Percentiles rank a stretch among this genome's conserved stretches.
These are phyloP conservation scores for Lottia scabra DNA, from an alignment of 2,888 invertebrate genomes.

Conservation along the genomic window DNA sequence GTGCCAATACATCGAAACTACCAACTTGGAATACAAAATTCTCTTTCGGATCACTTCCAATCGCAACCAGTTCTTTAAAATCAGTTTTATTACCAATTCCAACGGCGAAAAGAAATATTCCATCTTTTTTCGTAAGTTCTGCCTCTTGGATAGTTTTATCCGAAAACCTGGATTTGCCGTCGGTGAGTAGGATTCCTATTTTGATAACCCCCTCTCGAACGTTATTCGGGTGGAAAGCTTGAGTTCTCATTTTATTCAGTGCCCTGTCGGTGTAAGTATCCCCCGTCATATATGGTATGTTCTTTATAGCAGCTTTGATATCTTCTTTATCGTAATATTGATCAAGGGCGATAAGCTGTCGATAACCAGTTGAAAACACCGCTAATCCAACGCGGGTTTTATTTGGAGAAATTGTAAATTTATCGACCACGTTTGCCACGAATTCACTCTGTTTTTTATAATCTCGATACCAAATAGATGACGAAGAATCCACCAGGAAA, in stretches of 20 bases:
- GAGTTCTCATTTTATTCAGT: conserved; percentile 15
- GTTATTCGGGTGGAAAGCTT: conserved; percentile 1
- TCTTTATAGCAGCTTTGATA: not conserved
- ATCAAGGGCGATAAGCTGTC: not conserved
- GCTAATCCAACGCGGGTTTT: not conserved
- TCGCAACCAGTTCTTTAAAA: conserved; percentile 45
- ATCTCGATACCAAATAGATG: not conserved
- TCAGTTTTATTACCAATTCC: conserved; percentile 46
- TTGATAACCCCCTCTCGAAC: conserved; percentile 28
- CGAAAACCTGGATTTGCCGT: conserved; percentile 40
- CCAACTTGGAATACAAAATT: conserved; percentile 42
- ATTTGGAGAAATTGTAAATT: not conserved
- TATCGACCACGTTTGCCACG: not conserved
- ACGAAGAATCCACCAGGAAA: not conserved
- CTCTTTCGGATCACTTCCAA: conserved; percentile 49
- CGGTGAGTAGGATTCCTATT: conserved; percentile 52
- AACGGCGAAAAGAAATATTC: conserved; percentile 46
- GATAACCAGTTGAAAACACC: not conserved
- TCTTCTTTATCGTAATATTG: not conserved
- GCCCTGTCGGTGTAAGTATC: conserved; percentile 20
- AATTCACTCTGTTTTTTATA: not conserved
- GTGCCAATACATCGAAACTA: conserved; percentile 45
- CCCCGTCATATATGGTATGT: not conserved
- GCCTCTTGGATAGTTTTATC: conserved; percentile 26
- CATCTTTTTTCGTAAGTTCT: conserved; percentile 23